These are phyloP conservation scores for Scaptomyza caliginosa DNA, from an alignment of 2,888 invertebrate species.

Conservation along the genomic window DNA sequence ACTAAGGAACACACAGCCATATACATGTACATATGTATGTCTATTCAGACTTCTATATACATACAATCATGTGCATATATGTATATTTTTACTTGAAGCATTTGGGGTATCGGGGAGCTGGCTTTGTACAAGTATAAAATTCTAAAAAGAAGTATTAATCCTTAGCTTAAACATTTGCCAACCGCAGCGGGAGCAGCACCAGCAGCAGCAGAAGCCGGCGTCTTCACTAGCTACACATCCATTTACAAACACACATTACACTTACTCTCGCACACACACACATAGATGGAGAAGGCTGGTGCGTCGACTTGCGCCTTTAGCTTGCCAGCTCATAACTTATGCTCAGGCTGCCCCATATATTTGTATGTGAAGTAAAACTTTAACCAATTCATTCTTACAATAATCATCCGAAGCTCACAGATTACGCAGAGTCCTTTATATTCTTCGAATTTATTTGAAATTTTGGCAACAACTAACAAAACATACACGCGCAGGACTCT, in stretches of 20 bases:
- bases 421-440: too few relatives aligned
- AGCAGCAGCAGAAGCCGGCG: constrained; percentile 52
- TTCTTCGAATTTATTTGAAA: too few relatives aligned
- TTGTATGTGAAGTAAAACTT: constrained; percentile 7
- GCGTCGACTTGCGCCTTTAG: constrained; percentile 10
- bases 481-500: neutral
- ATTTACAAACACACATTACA: constrained; percentile 17
- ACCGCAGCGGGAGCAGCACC: constrained; percentile 57
- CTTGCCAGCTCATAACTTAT: constrained; percentile 11
- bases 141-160: constrained; percentile 79
- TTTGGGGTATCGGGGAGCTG: neutral
- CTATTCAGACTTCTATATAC: neutral
- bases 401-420: too few relatives aligned
- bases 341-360: constrained; percentile 2
- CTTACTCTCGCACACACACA: constrained; percentile 2
- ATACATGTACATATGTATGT: constrained; percentile 1
- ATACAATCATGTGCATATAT: constrained; percentile 7
- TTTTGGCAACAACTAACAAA: too few relatives aligned
- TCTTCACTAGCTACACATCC: constrained; percentile 15
- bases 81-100: constrained; percentile 2
- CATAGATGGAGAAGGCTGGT: neutral
- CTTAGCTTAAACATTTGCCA: constrained; percentile 79
- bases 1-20: constrained; percentile 28
- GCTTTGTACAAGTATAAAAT: constrained; percentile 71
- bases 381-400: neutral